Base-by-base conservation (phyloP, 2,797 vertebrate species). In the Periparus ater region DNA sequence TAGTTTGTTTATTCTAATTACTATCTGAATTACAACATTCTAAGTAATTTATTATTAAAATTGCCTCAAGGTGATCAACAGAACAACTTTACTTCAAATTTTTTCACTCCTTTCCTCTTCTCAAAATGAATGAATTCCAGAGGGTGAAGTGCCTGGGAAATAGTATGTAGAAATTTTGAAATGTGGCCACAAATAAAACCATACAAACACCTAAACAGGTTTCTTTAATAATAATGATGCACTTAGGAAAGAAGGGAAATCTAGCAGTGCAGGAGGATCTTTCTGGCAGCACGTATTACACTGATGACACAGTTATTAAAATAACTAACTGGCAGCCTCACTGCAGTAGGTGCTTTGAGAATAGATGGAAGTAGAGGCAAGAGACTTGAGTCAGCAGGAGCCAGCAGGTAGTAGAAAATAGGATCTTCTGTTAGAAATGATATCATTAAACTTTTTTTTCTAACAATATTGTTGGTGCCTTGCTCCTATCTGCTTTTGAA, bases 21-120 rank as follows among this genome's bases (percentile, higher is more conserved):
- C 80, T 95, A 61, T 96, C 72, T 93, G 87, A 97, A 96, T 95
- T 89, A 91, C 66, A 89, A 38, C 60, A 78, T 92, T 86, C 58
- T 55, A 81, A 86, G 75, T 92, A 3, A 97, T 97, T 96, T 94
- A 97, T 97, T 97, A 97, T 96, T 97, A 93, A 98, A 97, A 97
- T 94, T 97, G 86, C 95, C 93, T 97, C 86, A 88, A 95, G 97
- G 81, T 96, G 95, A 96, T 96, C 82, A 95, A 91, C 67, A 84
- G 63, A 97, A 96, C 50, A 95, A 88, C 70, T 96, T 96, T 54
- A 89, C 89, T 96, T 97, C 91, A 95, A 80, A 91, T 95, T 97
- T 97, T 94, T 86, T 51, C 47, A 42, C n/a, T 89, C n/a, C 63
- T 91, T 76, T 30, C 17, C 16, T 50, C 83, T 93, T 96, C 73